A percentile compares a stretch with the other conserved stretches of the same genome.
phyloP scores from a whole-genome alignment of 2,888 invertebrate species.

The Pachymerium ferrugineum region DNA sequence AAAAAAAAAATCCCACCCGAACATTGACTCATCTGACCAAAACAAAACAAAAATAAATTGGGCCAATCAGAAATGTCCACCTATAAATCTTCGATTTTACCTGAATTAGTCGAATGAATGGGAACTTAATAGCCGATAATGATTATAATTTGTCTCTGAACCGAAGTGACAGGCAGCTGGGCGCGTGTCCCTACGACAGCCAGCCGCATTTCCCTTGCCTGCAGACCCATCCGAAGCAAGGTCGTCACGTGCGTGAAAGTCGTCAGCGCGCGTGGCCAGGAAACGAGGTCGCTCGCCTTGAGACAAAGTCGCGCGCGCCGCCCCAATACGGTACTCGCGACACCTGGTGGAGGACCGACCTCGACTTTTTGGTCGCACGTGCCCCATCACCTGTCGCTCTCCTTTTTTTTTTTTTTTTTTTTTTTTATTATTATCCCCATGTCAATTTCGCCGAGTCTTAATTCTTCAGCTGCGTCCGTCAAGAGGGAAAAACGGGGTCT shows the following conservation, averaged over 20 bases:
- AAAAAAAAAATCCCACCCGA: too few relatives aligned
- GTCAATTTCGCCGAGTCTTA: too few relatives aligned
- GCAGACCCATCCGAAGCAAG: slow-evolving; percentile 8
- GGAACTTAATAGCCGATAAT: background rate
- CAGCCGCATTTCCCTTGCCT: background rate
- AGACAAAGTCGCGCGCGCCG: slow-evolving; percentile 2
- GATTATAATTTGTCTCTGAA: background rate
- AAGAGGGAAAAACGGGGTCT: background rate
- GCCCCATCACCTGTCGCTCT: background rate
- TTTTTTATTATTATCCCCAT: background rate
- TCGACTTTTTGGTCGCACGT: background rate
- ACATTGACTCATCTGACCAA: too few relatives aligned
- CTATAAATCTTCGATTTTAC: too few relatives aligned
- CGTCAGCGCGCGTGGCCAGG: slow-evolving; percentile 12
- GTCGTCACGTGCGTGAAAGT: slow-evolving; percentile 8
- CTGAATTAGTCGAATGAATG: background rate
- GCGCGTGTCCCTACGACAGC: background rate
- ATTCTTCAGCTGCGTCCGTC: background rate
- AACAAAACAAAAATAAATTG: too few relatives aligned
- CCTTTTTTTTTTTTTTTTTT: background rate
- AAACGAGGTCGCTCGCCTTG: slow-evolving; percentile 8
- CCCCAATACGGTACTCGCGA: background rate
- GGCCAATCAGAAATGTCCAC: too few relatives aligned
- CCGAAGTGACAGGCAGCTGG: background rate
- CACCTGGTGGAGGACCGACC: background rate